Conservation (phyloP, 2,888 invertebrate species). For the Odiellus spinosus region DNA sequence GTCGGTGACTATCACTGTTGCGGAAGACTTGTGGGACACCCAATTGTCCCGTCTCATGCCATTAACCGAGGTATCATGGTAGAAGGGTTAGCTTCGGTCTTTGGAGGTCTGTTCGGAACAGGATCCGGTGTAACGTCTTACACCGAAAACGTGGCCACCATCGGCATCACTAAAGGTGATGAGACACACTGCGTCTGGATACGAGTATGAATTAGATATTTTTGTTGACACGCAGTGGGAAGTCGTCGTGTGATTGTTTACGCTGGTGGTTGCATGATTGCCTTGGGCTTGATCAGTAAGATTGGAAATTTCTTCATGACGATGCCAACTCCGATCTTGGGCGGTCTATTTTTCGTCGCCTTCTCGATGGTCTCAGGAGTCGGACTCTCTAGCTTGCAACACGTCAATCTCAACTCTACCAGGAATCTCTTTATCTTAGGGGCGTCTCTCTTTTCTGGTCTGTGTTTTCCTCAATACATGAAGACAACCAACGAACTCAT, state of each 20-base stretch:
- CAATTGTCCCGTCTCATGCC: slow-evolving; percentile 35
- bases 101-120: slow-evolving; percentile 34
- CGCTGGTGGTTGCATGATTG: slow-evolving; percentile 9
- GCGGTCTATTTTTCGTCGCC: slow-evolving; percentile 28
- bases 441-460: slow-evolving; percentile 67
- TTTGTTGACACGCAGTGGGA: no score
- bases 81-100: slow-evolving; percentile 33
- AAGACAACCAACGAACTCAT: slow-evolving; percentile 14
- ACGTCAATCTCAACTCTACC: slow-evolving; percentile 63
- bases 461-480: slow-evolving; percentile 31
- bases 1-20: slow-evolving; percentile 81
- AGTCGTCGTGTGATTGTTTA: slow-evolving; percentile 13
- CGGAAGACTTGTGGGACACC: slow-evolving; percentile 37
- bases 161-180: slow-evolving; percentile 19
- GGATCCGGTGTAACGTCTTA: slow-evolving; percentile 35
- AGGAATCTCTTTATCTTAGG: slow-evolving; percentile 78
- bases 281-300: slow-evolving; percentile 31
- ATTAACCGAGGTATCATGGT: slow-evolving; percentile 34
- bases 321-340: slow-evolving; percentile 34
- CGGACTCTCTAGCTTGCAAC: slow-evolving; percentile 53
- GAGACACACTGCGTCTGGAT: no score
- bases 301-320: slow-evolving; percentile 21
- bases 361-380: slow-evolving; percentile 30
- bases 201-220: no score
- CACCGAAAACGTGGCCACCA: slow-evolving; percentile 33